Evolutionary conservation across 2,888 invertebrate genomes (phyloP).

Genomic region (Cataglyphis cursor): DNA sequence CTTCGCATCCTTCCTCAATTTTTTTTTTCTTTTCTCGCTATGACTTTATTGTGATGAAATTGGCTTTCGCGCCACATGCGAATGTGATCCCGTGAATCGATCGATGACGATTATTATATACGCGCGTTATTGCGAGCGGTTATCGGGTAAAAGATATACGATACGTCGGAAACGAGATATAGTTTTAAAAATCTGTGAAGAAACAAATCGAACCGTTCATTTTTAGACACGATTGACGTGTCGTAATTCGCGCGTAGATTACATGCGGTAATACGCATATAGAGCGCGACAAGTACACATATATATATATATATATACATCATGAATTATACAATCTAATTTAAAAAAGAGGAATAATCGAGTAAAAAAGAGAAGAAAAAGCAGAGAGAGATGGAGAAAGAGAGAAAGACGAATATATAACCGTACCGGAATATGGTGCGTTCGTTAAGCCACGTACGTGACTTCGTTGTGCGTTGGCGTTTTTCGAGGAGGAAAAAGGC

Average conservation of each 20-base stretch:
- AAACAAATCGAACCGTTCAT: constrained; percentile 38
- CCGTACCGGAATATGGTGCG: constrained; percentile 61
- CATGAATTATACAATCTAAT: constrained; percentile 61
- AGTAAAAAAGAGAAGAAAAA: not conserved
- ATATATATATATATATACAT: constrained; percentile 40
- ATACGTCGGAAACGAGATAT: constrained; percentile 77
- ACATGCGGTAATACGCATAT: constrained; percentile 69
- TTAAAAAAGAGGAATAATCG: constrained; percentile 67
- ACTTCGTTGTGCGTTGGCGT: constrained; percentile 69
- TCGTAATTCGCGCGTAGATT: constrained; percentile 75
- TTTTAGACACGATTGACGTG: constrained; percentile 72
- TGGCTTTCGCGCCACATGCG: constrained; percentile 22
- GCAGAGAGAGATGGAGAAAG: not conserved
- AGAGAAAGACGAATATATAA: constrained; percentile 19
- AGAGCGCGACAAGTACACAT: constrained; percentile 26
- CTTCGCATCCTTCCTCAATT: not conserved
- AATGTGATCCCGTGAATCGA: constrained; percentile 64
- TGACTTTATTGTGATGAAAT: not conserved
- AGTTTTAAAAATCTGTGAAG: constrained; percentile 59
- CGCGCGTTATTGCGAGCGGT: constrained; percentile 45
- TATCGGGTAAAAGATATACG: constrained; percentile 58
- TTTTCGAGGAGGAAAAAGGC: constrained; percentile 59
- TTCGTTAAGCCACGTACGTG: constrained; percentile 80
- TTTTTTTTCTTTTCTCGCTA: not conserved
- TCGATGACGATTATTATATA: constrained; percentile 71